Evolutionary conservation across 2,888 invertebrate genomes (phyloP).

Genomic region (Agrotis exclamationis): DNA sequence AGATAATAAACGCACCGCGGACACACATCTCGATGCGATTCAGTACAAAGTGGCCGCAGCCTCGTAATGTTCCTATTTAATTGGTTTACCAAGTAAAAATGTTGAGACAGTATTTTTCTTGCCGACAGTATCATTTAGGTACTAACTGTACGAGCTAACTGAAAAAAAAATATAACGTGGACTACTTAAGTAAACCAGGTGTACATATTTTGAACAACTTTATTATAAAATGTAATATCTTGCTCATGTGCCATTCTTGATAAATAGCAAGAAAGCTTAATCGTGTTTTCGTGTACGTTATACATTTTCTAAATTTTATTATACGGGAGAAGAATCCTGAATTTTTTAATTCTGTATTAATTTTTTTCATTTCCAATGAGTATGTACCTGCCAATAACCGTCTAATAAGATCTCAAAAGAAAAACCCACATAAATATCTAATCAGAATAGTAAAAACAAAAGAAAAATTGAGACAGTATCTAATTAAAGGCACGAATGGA

Average conservation of each 20-base stretch:
- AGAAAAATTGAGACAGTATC: conserved; percentile 62
- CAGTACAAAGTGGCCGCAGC: conserved; percentile 76
- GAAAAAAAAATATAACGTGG: conserved; percentile 16
- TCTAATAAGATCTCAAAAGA: background rate
- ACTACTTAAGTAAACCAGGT: conserved; percentile 13
- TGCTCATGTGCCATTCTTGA: background rate
- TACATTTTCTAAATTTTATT: background rate
- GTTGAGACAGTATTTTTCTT: conserved; percentile 59
- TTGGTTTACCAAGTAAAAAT: conserved; percentile 75
- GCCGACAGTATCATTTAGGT: conserved; percentile 65
- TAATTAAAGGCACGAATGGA: conserved; percentile 73
- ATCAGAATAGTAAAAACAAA: conserved; percentile 40
- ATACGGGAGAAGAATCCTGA: background rate
- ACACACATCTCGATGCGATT: conserved; percentile 83
- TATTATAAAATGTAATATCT: conserved; percentile 21
- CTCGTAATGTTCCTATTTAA: conserved; percentile 77
- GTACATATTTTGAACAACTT: conserved; percentile 20
- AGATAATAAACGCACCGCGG: conserved; percentile 80
- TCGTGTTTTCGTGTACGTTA: background rate
- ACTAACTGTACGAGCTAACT: conserved; percentile 29
- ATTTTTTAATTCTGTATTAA: background rate
- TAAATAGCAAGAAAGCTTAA: background rate
- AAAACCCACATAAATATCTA: conserved; percentile 27
- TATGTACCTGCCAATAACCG: background rate
- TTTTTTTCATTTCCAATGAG: background rate